Conservation (phyloP, 1,140 invertebrate genomes). For the Ceratina australensis region DNA sequence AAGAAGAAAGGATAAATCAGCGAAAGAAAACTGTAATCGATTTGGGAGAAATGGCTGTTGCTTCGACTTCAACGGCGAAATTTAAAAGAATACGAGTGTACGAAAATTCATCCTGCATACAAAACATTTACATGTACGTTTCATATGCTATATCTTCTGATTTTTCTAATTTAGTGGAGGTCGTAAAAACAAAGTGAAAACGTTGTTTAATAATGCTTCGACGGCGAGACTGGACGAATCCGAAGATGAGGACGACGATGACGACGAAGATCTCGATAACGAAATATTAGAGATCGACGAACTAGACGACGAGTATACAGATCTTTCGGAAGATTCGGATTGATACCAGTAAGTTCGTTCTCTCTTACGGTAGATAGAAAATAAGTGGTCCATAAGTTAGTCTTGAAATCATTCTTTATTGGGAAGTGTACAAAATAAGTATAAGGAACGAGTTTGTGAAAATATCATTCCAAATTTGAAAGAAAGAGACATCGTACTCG, state of each 20-base stretch:
- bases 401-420: slow-evolving; percentile 49
- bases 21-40: neutral
- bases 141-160: neutral
- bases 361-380: neutral
- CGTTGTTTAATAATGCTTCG: slow-evolving; percentile 61
- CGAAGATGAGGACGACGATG: slow-evolving; percentile 9
- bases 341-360: slow-evolving; percentile 28
- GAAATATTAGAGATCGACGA: slow-evolving; percentile 47
- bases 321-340: slow-evolving; percentile 40
- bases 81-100: slow-evolving; percentile 9
- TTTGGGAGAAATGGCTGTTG: neutral
- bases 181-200: neutral
- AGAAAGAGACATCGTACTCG: slow-evolving; percentile 30
- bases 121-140: neutral
- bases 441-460: slow-evolving; percentile 33
- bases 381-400: slow-evolving; percentile 1
- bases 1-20: slow-evolving; percentile 15
- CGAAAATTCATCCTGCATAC: neutral
- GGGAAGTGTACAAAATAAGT: slow-evolving; percentile 42
- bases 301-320: slow-evolving; percentile 31
- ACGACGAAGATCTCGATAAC: neutral
- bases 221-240: slow-evolving; percentile 3
- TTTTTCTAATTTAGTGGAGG: slow-evolving; percentile 26
- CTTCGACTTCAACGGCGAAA: slow-evolving; percentile 22
- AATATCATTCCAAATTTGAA: slow-evolving; percentile 48